Conservation (phyloP, 2,797 vertebrate genomes). For the Etheostoma perlongum region DNA sequence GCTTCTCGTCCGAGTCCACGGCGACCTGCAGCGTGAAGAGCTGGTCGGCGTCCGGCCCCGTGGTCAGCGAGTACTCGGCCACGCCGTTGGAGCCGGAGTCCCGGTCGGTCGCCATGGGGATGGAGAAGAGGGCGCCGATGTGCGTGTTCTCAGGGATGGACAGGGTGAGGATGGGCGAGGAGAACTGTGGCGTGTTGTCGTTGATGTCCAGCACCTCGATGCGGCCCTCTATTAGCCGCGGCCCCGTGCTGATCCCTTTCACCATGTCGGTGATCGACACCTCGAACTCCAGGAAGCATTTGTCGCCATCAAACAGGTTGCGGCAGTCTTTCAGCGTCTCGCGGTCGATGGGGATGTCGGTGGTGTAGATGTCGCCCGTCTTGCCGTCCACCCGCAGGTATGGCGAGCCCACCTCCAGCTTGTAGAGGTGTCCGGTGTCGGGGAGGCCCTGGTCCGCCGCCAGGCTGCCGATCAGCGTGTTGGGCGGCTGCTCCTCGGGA, state of each 20-base stretch:
- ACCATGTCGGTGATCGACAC: conserved; percentile 96
- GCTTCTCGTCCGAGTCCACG: conserved; percentile 92
- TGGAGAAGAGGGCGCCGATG: conserved; percentile 90
- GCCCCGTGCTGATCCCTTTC: conserved; percentile 86
- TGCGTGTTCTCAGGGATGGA: conserved; percentile 96
- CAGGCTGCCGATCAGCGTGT: conserved; percentile 94
- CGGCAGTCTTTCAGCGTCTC: conserved; percentile 94
- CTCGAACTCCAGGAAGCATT: conserved; percentile 95
- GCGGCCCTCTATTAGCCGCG: conserved; percentile 94
- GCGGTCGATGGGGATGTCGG: conserved; percentile 93
- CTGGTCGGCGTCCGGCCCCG: conserved; percentile 88
- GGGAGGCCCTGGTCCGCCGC: conserved; percentile 94
- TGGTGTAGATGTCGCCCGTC: conserved; percentile 97
- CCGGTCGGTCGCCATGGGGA: conserved; percentile 91
- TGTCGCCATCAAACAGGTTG: conserved; percentile 88
- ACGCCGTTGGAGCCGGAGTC: conserved; percentile 93
- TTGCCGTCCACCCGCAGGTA: conserved; percentile 96
- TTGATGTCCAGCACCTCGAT: conserved; percentile 97
- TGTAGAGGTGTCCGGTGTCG: conserved; percentile 94
- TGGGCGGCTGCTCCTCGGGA: conserved; percentile 95
- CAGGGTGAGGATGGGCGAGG: conserved; percentile 92
- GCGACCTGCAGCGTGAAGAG: conserved; percentile 96
- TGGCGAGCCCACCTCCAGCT: conserved; percentile 93
- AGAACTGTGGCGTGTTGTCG: conserved; percentile 97
- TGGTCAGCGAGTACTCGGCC: conserved; percentile 90